Percentiles rank a stretch among this genome's conserved stretches.
Conservation (phyloP, 1,140 invertebrate genomes). For the Coenobita brevimanus region DNA sequence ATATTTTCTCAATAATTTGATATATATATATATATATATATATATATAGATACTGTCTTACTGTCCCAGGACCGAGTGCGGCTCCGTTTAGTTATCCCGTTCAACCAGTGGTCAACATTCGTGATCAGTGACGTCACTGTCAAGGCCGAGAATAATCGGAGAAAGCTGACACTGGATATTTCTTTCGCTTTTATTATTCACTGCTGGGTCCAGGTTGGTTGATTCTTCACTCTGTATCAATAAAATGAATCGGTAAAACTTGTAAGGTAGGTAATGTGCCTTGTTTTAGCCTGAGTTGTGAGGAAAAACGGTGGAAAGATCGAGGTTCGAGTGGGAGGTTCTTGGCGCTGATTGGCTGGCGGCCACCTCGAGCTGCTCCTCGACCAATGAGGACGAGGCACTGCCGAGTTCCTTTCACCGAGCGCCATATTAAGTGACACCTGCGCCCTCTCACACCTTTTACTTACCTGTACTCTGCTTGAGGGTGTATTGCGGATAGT, state of each 20-base stretch:
- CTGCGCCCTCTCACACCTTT: constrained; percentile 30
- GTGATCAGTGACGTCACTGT: constrained; percentile 48
- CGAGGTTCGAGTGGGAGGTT: constrained; percentile 62
- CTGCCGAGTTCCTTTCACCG: constrained; percentile 53
- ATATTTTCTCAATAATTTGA: too few species aligned
- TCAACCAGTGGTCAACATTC: constrained; percentile 15
- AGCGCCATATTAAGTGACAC: constrained; percentile 66
- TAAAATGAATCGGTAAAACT: background rate
- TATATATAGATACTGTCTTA: too few species aligned
- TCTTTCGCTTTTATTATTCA: constrained; percentile 25
- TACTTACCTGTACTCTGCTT: background rate
- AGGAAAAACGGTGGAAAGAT: constrained; percentile 38
- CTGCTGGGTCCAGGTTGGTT: constrained; percentile 40
- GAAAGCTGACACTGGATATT: constrained; percentile 55
- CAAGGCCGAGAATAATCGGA: constrained; percentile 65
- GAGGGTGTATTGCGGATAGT: too few species aligned
- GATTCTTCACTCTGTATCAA: background rate
- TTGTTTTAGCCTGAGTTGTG: background rate
- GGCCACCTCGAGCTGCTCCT: constrained; percentile 62
- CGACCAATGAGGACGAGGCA: constrained; percentile 66
- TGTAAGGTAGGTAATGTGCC: background rate
- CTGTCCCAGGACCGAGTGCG: too few species aligned
- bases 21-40: too few species aligned
- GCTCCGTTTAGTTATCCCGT: constrained; percentile 39
- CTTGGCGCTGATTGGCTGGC: constrained; percentile 64